These are phyloP conservation scores for Myripristis jacobus DNA, from an alignment of 2,797 vertebrate genomes.

Conservation along the genomic window DNA sequence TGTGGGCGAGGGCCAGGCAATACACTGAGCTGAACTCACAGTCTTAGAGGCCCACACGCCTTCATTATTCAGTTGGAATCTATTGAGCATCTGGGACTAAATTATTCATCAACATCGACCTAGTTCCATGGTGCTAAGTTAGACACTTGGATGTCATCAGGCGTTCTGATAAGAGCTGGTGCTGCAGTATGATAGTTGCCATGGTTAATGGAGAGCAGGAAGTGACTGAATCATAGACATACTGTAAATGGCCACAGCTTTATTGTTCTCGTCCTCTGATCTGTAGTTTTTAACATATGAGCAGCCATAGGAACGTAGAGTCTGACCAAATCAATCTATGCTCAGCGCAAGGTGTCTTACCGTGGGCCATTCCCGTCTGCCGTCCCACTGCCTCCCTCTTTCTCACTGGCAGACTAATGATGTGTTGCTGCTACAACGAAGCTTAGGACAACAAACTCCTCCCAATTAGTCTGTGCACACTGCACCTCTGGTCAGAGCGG, in stretches of 20 bases:
- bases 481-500: slow-evolving; percentile 60
- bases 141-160: slow-evolving; percentile 80
- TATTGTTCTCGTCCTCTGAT: slow-evolving; percentile 19
- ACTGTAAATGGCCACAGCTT: slow-evolving; percentile 21
- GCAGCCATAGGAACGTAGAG: slow-evolving; percentile 30
- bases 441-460: slow-evolving; percentile 74
- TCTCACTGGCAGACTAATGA: slow-evolving; percentile 70
- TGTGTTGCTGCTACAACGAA: slow-evolving; percentile 69
- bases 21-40: slow-evolving; percentile 72
- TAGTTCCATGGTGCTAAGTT: slow-evolving; percentile 83
- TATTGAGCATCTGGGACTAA: slow-evolving; percentile 85
- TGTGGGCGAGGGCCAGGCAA: slow-evolving; percentile 81
- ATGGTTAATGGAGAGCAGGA: slow-evolving; percentile 49
- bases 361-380: slow-evolving; percentile 41
- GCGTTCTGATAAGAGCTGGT: slow-evolving; percentile 71
- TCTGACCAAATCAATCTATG: slow-evolving; percentile 3
- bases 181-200: slow-evolving; percentile 66
- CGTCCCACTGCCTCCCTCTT: slow-evolving; percentile 41
- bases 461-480: slow-evolving; percentile 72
- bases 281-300: slow-evolving; percentile 16
- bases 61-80: slow-evolving; percentile 83
- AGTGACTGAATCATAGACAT: slow-evolving; percentile 24
- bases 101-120: slow-evolving; percentile 85
- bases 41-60: slow-evolving; percentile 73
- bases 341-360: slow-evolving; percentile 47